phyloP scores from a whole-genome alignment of 2,888 invertebrate genomes.

The Platycnemis pennipes region DNA sequence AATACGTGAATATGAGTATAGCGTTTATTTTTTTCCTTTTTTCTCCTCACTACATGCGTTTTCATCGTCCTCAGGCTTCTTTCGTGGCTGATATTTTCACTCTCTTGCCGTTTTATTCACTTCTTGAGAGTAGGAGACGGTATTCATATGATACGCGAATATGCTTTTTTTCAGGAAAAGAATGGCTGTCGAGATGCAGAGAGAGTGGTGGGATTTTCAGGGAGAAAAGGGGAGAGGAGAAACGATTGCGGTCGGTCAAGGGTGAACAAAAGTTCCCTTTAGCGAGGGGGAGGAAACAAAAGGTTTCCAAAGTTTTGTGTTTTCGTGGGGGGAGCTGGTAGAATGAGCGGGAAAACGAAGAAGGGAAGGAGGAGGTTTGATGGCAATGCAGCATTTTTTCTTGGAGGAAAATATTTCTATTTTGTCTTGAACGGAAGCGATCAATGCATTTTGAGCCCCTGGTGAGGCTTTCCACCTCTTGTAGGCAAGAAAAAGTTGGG shows the following conservation, averaged over 20 bases:
- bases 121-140: neutral
- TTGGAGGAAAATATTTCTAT: neutral
- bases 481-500: neutral
- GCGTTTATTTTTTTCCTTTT: neutral
- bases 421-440: neutral
- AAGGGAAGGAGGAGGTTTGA: neutral
- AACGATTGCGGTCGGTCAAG: conserved; percentile 37
- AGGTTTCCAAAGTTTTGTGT: neutral
- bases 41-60: neutral
- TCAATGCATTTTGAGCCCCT: neutral
- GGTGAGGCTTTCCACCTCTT: neutral
- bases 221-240: neutral
- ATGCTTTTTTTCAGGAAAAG: neutral
- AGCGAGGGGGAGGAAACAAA: neutral
- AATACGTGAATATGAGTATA: neutral
- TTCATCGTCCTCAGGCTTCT: neutral
- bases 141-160: neutral
- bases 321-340: neutral
- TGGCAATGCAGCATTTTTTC: neutral
- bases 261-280: conserved; percentile 31
- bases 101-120: neutral
- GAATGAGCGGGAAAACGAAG: neutral
- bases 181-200: neutral
- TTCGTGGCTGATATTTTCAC: neutral
- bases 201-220: neutral